phyloP scores from a whole-genome alignment of 1,140 invertebrate species.

The Hyles vespertilio region DNA sequence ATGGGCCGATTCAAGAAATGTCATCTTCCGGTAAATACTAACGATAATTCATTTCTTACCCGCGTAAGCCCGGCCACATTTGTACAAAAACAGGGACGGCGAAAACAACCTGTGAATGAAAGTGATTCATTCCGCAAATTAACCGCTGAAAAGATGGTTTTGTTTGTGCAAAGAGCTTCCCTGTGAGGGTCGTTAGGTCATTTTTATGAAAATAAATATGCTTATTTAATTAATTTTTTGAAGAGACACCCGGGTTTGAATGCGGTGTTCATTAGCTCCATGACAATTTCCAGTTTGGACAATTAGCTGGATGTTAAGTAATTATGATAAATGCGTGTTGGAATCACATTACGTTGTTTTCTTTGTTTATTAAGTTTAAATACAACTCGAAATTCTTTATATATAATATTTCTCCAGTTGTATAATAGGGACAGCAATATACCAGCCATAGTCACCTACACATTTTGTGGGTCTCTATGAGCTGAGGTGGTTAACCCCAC shows the following conservation, averaged over 20 bases:
- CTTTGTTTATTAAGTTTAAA: no score
- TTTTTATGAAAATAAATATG: conserved; percentile 16
- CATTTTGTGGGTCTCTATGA: no score
- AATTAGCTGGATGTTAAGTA: no score
- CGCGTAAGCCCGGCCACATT: conserved; percentile 27
- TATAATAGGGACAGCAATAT: no score
- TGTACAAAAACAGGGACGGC: conserved; percentile 33
- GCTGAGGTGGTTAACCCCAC: no score
- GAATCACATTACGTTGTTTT: no score
- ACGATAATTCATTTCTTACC: conserved; percentile 52
- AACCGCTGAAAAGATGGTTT: conserved; percentile 36
- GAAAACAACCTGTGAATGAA: conserved; percentile 36
- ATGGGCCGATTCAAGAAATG: conserved; percentile 69
- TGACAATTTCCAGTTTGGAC: no score
- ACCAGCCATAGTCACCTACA: no score
- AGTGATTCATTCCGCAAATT: conserved; percentile 45
- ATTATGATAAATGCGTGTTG: no score
- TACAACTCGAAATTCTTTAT: no score
- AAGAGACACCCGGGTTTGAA: conserved; percentile 3
- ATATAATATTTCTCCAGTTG: no score
- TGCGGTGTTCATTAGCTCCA: not conserved
- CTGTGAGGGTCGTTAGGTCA: conserved; percentile 13
- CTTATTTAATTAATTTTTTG: conserved; percentile 12
- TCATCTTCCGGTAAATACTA: conserved; percentile 65
- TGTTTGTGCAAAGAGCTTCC: conserved; percentile 21